Conservation (phyloP, 2,888 invertebrate genomes). For the Coleophora flavipennella region DNA sequence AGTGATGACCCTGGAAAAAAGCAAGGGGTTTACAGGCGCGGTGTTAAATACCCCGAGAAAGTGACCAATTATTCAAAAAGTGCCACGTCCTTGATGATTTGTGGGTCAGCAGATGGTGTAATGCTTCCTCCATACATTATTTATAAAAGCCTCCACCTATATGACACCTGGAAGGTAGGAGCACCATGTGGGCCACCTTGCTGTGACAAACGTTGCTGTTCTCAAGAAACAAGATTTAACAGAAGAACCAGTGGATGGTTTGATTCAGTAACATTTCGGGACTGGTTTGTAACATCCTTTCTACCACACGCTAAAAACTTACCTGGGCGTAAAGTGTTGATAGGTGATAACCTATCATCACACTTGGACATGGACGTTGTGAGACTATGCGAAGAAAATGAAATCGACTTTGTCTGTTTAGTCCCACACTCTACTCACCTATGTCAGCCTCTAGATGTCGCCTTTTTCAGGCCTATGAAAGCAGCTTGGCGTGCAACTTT, state of each 20-base stretch:
- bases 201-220: background rate
- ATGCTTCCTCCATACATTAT: constrained; percentile 34
- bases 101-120: constrained; percentile 27
- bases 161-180: constrained; percentile 14
- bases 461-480: constrained; percentile 9
- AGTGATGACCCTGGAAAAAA: constrained; percentile 31
- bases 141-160: constrained; percentile 17
- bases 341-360: constrained; percentile 17
- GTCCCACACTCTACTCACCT: constrained; percentile 15
- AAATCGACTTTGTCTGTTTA: constrained; percentile 6
- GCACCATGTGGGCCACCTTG: background rate
- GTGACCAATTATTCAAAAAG: constrained; percentile 26
- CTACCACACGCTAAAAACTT: constrained; percentile 8
- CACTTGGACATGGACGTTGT: constrained; percentile 12
- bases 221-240: background rate
- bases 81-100: constrained; percentile 28
- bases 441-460: constrained; percentile 8
- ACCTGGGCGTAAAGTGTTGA: constrained; percentile 8
- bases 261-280: background rate
- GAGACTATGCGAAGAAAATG: constrained; percentile 4
- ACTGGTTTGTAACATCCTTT: constrained; percentile 6
- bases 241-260: background rate
- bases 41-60: constrained; percentile 29
- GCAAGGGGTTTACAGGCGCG: constrained; percentile 18
- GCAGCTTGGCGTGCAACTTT: constrained; percentile 9